phyloP scores from a whole-genome alignment of 2,888 invertebrate species.

The Drosophila infuscata region DNA sequence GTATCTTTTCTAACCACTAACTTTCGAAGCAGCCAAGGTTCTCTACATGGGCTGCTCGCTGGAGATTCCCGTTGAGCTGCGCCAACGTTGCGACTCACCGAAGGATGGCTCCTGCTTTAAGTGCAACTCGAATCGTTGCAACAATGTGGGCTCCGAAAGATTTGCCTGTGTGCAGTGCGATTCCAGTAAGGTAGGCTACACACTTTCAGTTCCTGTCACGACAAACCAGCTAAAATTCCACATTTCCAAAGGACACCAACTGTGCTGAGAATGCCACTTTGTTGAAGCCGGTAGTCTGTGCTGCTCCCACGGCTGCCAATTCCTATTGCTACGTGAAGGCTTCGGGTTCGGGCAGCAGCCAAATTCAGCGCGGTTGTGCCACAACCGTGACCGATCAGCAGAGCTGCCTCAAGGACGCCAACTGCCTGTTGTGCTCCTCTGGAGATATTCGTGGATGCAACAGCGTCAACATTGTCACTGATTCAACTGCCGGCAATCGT shows the following conservation, averaged over 20 bases:
- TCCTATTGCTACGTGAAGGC: conserved; percentile 80
- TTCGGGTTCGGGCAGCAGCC: conserved; percentile 47
- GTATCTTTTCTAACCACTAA: not conserved
- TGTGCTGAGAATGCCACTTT: conserved; percentile 64
- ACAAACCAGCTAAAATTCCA: rapidly evolving
- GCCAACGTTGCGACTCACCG: conserved; percentile 68
- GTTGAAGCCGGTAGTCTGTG: conserved; percentile 68
- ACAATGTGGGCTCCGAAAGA: conserved; percentile 76
- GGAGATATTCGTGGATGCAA: conserved; percentile 79
- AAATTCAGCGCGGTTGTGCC: conserved; percentile 75
- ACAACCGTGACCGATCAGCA: conserved; percentile 62
- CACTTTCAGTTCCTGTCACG: too few species aligned
- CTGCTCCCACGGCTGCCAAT: conserved; percentile 76
- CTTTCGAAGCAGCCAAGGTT: conserved; percentile 59
- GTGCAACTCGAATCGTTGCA: conserved; percentile 81
- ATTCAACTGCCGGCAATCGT: conserved; percentile 57
- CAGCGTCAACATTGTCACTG: conserved; percentile 59
- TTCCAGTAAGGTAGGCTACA: conserved; percentile 64
- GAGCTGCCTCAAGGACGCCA: conserved; percentile 65
- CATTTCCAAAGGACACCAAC: conserved; percentile 56
- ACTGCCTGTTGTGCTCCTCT: conserved; percentile 77
- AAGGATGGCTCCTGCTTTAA: conserved; percentile 72
- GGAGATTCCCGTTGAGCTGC: conserved; percentile 72
- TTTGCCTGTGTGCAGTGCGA: conserved; percentile 80
- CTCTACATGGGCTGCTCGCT: conserved; percentile 81